A percentile compares a stretch with the other conserved stretches of the same genome.
phyloP scores from a whole-genome alignment of 53 echinoderm and acorn worm species.

The Holothuria scabra region DNA sequence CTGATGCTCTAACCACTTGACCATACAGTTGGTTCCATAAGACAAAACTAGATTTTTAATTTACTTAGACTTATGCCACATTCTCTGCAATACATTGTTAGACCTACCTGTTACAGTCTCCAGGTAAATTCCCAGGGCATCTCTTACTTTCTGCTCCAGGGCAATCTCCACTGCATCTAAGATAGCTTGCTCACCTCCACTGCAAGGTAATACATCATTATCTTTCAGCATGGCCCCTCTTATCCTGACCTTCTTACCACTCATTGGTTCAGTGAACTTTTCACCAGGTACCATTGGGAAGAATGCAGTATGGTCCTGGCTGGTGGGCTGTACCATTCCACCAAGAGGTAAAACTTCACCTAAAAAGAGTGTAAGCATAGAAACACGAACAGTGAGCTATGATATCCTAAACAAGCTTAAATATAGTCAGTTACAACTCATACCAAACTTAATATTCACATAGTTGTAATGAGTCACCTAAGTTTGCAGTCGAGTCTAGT shows the following conservation, averaged over 20 bases:
- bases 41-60: no score
- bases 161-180: conserved; percentile 81
- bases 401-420: no score
- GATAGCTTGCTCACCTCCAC: conserved; percentile 85
- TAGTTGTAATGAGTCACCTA: no score
- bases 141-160: conserved; percentile 70
- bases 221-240: conserved; percentile 77
- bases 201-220: conserved; percentile 77
- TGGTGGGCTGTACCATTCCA: conserved; percentile 74
- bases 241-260: conserved; percentile 75
- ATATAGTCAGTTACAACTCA: no score
- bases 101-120: conserved; percentile 76
- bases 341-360: conserved; percentile 95
- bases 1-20: no score
- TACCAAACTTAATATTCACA: no score
- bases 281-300: conserved; percentile 83
- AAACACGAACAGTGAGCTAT: not conserved
- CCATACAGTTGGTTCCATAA: no score
- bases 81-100: no score
- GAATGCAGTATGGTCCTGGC: conserved; percentile 78
- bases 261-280: conserved; percentile 84
- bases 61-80: no score
- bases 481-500: no score
- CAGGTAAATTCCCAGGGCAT: conserved; percentile 74
- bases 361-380: conserved; percentile 10